Evolutionary conservation across 1,140 invertebrate species (phyloP).

Genomic region (Holcopasites calliopsidis): DNA sequence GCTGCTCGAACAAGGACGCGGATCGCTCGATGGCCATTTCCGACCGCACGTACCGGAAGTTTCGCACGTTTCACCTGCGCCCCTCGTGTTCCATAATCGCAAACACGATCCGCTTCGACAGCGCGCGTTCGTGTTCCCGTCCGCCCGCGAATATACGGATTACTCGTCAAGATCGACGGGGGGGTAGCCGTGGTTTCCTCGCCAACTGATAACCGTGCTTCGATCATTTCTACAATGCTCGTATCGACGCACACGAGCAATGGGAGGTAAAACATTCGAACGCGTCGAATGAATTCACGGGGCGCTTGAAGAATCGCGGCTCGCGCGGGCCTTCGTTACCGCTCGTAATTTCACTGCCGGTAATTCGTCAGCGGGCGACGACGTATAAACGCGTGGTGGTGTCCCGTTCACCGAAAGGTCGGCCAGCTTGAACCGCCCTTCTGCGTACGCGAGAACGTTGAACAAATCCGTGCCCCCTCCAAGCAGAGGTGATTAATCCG

Average conservation of each 20-base stretch:
- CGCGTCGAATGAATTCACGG: neutral
- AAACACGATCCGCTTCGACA: slow-evolving; percentile 7
- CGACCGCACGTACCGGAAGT: slow-evolving; percentile 46
- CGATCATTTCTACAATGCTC: slow-evolving; percentile 16
- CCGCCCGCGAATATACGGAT: slow-evolving; percentile 15
- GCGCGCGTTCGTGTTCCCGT: neutral
- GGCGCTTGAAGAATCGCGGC: neutral
- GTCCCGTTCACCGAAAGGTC: neutral
- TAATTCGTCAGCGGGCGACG: slow-evolving; percentile 62
- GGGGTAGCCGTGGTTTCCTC: slow-evolving; percentile 22
- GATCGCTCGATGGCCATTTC: slow-evolving; percentile 37
- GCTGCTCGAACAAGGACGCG: slow-evolving; percentile 21
- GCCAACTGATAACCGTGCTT: neutral
- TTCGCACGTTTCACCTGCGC: slow-evolving; percentile 41
- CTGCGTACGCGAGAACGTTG: neutral
- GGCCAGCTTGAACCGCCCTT: neutral
- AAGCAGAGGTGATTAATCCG: slow-evolving; percentile 54
- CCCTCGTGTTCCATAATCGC: slow-evolving; percentile 35
- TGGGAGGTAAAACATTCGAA: neutral
- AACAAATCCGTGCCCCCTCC: slow-evolving; percentile 3
- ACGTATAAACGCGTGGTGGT: slow-evolving; percentile 27
- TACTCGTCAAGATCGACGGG: slow-evolving; percentile 27
- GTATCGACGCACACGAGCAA: no score
- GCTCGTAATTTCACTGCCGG: slow-evolving; percentile 54
- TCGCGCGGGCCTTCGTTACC: slow-evolving; percentile 45